Percentiles rank a stretch among this genome's conserved stretches.
Conservation (phyloP, 2,888 invertebrate species). For the Temnothorax rugatulus region DNA sequence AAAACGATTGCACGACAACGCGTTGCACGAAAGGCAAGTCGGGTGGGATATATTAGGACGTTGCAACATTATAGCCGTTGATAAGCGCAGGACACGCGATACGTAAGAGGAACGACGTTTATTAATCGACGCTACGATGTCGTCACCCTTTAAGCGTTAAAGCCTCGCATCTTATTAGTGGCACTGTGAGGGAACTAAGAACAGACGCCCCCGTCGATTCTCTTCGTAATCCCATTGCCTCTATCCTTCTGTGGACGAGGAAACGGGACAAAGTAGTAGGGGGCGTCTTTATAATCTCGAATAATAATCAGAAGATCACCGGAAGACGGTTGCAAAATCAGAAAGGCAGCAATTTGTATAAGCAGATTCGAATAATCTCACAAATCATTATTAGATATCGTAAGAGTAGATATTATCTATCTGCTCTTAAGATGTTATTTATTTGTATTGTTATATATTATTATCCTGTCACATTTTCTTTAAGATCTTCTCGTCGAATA, state of each 20-base stretch:
- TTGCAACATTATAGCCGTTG: slow-evolving; percentile 61
- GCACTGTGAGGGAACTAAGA: slow-evolving; percentile 55
- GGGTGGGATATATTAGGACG: neutral
- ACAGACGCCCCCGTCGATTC: neutral
- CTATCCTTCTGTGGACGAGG: neutral
- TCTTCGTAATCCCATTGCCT: neutral
- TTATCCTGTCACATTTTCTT: neutral
- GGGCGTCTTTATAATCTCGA: neutral
- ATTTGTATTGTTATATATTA: neutral
- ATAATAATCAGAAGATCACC: neutral
- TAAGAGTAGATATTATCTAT: neutral
- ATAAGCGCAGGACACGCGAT: slow-evolving; percentile 59
- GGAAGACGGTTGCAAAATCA: neutral
- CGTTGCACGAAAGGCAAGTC: slow-evolving; percentile 14
- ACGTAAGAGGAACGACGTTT: slow-evolving; percentile 66
- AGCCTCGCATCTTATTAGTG: slow-evolving; percentile 73
- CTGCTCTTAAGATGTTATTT: neutral
- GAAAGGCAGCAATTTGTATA: neutral
- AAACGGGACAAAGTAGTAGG: neutral
- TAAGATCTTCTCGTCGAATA: slow-evolving; percentile 42
- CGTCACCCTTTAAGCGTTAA: slow-evolving; percentile 71
- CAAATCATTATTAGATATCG: neutral
- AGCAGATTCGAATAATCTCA: neutral
- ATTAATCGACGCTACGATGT: slow-evolving; percentile 71
- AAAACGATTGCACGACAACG: slow-evolving; percentile 15